Evolutionary conservation across 2,797 vertebrate genomes (phyloP).

Genomic region (Nothura maculosa): DNA sequence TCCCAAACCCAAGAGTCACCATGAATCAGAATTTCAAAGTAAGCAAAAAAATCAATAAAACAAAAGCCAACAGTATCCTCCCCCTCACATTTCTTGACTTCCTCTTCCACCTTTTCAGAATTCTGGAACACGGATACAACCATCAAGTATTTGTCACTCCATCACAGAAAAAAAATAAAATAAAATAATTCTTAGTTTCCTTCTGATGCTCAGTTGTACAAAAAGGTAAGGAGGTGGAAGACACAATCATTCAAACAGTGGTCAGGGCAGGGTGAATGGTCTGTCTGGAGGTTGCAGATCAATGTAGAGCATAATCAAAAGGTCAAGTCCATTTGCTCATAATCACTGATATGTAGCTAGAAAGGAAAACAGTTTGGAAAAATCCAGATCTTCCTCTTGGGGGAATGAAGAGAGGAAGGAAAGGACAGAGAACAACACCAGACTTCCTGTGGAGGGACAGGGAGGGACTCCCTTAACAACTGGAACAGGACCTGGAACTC

Average conservation of each 20-base stretch:
- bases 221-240: background rate
- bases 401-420: constrained; percentile 39
- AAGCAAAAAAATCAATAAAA: background rate
- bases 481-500: constrained; percentile 28
- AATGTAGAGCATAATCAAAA: constrained; percentile 38
- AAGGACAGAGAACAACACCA: constrained; percentile 59
- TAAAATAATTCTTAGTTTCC: background rate
- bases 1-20: background rate
- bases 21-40: background rate
- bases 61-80: background rate
- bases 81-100: background rate
- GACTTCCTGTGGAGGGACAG: constrained; percentile 59
- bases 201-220: background rate
- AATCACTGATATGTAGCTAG: background rate
- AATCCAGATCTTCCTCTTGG: constrained; percentile 12
- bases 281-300: background rate
- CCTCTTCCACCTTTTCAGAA: background rate
- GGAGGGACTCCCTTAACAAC: constrained; percentile 34
- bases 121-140: background rate
- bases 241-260: background rate
- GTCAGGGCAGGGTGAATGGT: background rate
- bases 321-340: constrained; percentile 35
- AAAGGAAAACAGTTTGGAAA: constrained; percentile 47
- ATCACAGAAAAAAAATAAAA: background rate
- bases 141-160: background rate